Evolutionary conservation across 2,888 invertebrate genomes (phyloP), one percentile per base, ranked within the genome.

Genomic region (Formica aserva): DNA sequence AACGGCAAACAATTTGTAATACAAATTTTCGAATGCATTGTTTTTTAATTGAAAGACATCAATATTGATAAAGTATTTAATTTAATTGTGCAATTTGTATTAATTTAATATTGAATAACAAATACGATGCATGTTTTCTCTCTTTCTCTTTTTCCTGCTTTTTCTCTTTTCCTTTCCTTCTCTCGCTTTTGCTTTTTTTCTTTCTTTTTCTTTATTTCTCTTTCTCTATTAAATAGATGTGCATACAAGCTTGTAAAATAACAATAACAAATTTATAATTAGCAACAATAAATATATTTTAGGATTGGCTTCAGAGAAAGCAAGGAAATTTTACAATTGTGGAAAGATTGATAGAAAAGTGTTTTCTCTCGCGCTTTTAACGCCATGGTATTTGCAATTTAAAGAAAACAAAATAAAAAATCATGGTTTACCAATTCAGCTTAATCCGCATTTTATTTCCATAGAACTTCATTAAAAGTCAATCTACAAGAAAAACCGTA

Each of bases 71-170:
- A 35, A 45, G n/a, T 32, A 41, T 60, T 74, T 60, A 57, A 74
- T 76, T 48, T 22, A 48, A 38, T 63, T 48, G 6, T 35, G 22
- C 18, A 26, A 66, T 55, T 52, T 66, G 3, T 60, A 52, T 65
- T 38, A 66, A 55, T 38, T 55, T 52, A 55, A 66, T 66, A 76
- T 66, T 66, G 52, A 76, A 18, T 29, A 55, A 76, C n/a, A 18
- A 66, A 18, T 52, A n/a, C 1, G 1, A 48, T 22, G 9, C 8
- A n/a, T 8, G 52, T n/a, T n/a, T 8, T 48, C 2, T 45, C 18
- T 18, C 11, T 45, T 13, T 45, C 41, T 45, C 41, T 45, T 3
- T 41, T 3, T 41, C 13, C 13, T 3, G 3, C 3, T 13, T 15
- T 45, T 4, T 45, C 4, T 45, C 41, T 45, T 15, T 45, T 15